Conservation (phyloP, 2,888 invertebrate species). For the Hypsopygia costalis region DNA sequence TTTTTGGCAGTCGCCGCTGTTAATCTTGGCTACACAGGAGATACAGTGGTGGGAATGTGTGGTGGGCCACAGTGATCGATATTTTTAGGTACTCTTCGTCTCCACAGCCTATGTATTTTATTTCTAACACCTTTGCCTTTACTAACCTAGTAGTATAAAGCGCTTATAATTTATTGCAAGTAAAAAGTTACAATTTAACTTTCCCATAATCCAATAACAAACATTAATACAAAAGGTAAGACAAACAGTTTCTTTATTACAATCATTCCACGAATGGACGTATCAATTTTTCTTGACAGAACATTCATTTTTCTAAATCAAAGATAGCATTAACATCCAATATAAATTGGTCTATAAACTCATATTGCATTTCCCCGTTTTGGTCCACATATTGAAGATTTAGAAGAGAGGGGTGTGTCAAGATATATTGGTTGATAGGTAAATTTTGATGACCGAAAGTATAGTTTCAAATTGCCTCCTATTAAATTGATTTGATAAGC, state of each 20-base stretch:
- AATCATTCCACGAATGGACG: slow-evolving; percentile 35
- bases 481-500: slow-evolving; percentile 44
- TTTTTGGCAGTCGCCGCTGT: no score
- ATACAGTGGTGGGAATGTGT: no score
- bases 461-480: slow-evolving; percentile 43
- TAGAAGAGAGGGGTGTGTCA: slow-evolving; percentile 8
- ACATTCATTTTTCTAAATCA: slow-evolving; percentile 39
- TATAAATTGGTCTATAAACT: slow-evolving; percentile 6
- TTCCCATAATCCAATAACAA: slow-evolving; percentile 26
- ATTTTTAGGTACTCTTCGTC: no score
- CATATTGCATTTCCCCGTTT: neutral
- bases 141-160: no score
- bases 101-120: no score
- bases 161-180: no score
- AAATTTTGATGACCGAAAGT: slow-evolving; percentile 30
- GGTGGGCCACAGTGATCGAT: no score
- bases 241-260: slow-evolving; percentile 43
- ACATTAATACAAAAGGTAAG: slow-evolving; percentile 25
- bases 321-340: slow-evolving; percentile 22
- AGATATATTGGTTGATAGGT: slow-evolving; percentile 11
- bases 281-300: slow-evolving; percentile 41
- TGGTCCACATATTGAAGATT: neutral
- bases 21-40: no score
- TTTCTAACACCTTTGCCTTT: no score
- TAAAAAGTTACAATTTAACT: slow-evolving; percentile 8